These are phyloP conservation scores for Diceros bicornis DNA, from an alignment of 2,797 vertebrate genomes.

Conservation along the genomic window DNA sequence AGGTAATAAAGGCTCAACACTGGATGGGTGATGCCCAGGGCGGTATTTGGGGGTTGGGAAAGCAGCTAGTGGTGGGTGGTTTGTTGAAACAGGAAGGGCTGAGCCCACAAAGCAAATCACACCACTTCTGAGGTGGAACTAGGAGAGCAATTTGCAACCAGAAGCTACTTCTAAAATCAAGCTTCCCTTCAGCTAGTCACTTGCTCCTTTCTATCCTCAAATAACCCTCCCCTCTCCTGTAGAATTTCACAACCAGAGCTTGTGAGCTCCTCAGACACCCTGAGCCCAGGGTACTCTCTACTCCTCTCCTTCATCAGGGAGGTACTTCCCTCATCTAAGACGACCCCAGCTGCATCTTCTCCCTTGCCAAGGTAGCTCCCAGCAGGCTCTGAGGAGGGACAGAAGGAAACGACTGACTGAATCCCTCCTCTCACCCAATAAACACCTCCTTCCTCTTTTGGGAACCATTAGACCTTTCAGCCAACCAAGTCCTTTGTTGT, in stretches of 20 bases:
- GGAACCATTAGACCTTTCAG: background rate
- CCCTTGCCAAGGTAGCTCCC: background rate
- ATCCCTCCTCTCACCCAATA: background rate
- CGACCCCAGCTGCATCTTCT: background rate
- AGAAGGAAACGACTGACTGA: background rate
- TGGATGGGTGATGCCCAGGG: background rate
- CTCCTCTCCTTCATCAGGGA: background rate
- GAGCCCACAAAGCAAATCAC: slow-evolving; percentile 12
- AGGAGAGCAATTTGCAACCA: background rate
- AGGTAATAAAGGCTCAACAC: background rate
- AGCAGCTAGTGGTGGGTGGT: background rate
- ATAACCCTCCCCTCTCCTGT: background rate
- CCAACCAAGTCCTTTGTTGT: background rate
- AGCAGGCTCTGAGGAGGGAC: background rate
- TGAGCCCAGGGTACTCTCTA: background rate
- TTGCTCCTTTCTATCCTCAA: background rate
- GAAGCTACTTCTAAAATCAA: slow-evolving; percentile 1
- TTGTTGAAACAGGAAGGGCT: slow-evolving; percentile 5
- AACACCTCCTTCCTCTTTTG: background rate
- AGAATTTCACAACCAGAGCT: slow-evolving; percentile 1
- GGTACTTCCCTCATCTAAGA: background rate
- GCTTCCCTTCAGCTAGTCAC: background rate
- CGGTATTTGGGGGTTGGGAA: background rate
- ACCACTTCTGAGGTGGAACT: background rate
- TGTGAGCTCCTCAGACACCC: background rate